A percentile compares a stretch with the other conserved stretches of the same genome.
phyloP scores from a whole-genome alignment of 2,113 vertebrate genomes.

The Hyperopisus bebe region DNA sequence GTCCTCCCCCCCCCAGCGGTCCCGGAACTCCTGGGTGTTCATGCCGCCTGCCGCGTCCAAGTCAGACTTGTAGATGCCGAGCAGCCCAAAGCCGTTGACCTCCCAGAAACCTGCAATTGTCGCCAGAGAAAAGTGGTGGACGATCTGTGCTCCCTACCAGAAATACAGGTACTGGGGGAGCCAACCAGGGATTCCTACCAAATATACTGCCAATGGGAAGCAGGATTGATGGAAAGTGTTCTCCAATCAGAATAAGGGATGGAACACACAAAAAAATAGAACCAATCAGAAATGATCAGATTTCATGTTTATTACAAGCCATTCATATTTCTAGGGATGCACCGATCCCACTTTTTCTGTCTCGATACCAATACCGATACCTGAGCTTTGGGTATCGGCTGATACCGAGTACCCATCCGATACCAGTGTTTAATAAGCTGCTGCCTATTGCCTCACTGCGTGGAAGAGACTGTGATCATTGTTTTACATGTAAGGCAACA shows the following conservation, averaged over 20 bases:
- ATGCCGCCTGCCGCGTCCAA: conserved; percentile 69
- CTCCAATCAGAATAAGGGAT: not conserved
- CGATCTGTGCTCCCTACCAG: not conserved
- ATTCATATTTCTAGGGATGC: not conserved
- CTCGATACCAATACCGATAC: no score
- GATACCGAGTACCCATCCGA: no score
- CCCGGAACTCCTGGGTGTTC: conserved; percentile 73
- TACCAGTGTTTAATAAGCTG: no score
- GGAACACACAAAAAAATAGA: not conserved
- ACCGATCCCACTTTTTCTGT: no score
- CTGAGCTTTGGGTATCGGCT: no score
- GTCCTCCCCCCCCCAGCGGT: conserved; percentile 76
- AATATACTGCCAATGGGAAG: not conserved
- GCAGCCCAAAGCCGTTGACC: conserved; percentile 73
- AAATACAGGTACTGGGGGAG: not conserved
- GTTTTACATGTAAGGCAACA: no score
- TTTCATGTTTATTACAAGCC: not conserved
- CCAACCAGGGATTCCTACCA: not conserved
- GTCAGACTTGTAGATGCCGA: conserved; percentile 78
- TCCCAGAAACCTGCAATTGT: conserved; percentile 70
- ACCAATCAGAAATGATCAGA: not conserved
- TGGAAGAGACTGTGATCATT: no score
- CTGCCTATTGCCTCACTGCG: no score
- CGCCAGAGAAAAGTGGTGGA: not conserved
- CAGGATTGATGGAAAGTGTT: not conserved